Evolutionary conservation across 2,888 invertebrate species (phyloP).

Genomic region (Minunthozetes semirufus): DNA sequence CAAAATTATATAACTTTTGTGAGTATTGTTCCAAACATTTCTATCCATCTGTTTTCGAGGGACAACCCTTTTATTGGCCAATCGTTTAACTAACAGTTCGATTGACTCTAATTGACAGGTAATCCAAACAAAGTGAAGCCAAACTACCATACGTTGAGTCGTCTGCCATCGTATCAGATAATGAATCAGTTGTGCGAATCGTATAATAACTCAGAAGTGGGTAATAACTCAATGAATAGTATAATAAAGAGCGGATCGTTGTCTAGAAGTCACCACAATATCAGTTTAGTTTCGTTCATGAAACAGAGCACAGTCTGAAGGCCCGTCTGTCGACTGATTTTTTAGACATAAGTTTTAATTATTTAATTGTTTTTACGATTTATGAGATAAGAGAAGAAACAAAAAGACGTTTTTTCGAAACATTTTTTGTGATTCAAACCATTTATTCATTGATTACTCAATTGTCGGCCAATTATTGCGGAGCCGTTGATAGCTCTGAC

Average conservation of each 20-base stretch:
- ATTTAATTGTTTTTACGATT: not conserved
- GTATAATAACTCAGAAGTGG: constrained; percentile 8
- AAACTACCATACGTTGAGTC: constrained; percentile 23
- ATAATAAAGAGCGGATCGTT: constrained; percentile 13
- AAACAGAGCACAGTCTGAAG: constrained; percentile 25
- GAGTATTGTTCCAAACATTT: constrained; percentile 8
- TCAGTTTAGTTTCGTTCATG: constrained; percentile 24
- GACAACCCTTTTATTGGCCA: no score
- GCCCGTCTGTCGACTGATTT: not conserved
- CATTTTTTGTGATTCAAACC: no score
- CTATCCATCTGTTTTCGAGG: not conserved
- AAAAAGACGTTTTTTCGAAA: no score
- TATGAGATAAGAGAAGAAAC: no score
- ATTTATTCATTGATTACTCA: no score
- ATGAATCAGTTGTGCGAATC: constrained; percentile 29
- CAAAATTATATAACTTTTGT: not conserved
- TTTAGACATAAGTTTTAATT: not conserved
- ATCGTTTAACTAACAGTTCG: no score
- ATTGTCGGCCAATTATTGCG: no score
- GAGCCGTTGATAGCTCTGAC: no score
- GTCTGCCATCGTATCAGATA: constrained; percentile 28
- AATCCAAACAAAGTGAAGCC: constrained; percentile 25
- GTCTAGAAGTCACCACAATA: constrained; percentile 22
- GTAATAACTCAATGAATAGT: constrained; percentile 7
- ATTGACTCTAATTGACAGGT: constrained; percentile 7